Evolutionary conservation across 2,797 vertebrate genomes (phyloP), one percentile per base, ranked within the genome.

Genomic region (Epinephelus awoara): DNA sequence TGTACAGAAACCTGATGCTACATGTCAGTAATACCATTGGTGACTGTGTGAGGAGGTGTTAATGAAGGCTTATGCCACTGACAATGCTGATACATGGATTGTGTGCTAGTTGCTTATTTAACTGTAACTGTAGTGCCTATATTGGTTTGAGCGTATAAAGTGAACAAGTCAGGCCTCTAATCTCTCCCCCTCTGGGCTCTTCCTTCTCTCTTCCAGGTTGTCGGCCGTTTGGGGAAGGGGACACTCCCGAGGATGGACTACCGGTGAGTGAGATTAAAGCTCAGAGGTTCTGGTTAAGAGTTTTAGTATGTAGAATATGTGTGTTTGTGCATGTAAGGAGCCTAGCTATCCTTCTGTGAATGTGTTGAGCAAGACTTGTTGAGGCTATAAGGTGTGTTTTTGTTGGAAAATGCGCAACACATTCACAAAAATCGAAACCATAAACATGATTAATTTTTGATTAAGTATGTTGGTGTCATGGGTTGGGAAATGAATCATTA

Each of bases 211-310:
- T 84, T 89, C 49, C 94, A 99, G 98, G 97, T 80, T 97, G 95
- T 85, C 95, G 95, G 54, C 84, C 94, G 15, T 96, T 96, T 90
- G 96, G 95, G 85, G 97, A 98, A 84, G 90, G 94, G 17, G 97
- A 98, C 84, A 92, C 90, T 85, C 89, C 95, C 46, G 97, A 97
- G 83, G 97, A 97, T 76, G 96, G 96, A 84, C 94, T 96, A 92
- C 97, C 96, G 93, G 98, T 99, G 91, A 97, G 97, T 95, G 40
- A 64, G 3, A 59, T 70, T 29, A 66, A 29, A 78, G 15, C 29
- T 5, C 18, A 63, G n/a, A 46, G 11, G n/a, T 61, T 57, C 14
- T 62, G 23, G n/a, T 27, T 29, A 46, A 27, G 15, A 54, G 5
- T 38, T 72, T 58, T 12, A 23, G 1, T 54, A 23, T 57, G 68